Conservation (phyloP, 2,797 vertebrate genomes). For the Ispidina lecontei region DNA sequence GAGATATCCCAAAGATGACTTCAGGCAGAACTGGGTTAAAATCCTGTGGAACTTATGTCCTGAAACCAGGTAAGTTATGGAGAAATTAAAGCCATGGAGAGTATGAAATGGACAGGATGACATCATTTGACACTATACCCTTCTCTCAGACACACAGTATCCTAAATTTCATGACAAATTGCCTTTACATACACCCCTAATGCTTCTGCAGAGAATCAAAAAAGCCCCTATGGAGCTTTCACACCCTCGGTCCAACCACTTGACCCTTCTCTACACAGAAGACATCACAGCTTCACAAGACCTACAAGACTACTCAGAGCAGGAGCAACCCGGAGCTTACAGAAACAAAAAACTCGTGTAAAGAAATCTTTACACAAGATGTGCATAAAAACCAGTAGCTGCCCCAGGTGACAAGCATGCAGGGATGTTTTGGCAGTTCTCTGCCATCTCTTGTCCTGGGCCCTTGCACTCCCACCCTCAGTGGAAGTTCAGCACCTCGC, state of each 20-base stretch:
- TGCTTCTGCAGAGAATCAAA: background rate
- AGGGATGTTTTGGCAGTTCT: background rate
- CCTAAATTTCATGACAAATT: background rate
- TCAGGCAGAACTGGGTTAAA: background rate
- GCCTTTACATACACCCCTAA: background rate
- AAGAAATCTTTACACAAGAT: background rate
- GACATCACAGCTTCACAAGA: too few relatives aligned
- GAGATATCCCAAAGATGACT: background rate
- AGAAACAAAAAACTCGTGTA: background rate
- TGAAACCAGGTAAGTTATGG: background rate
- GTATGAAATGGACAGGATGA: background rate
- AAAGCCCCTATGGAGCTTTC: background rate
- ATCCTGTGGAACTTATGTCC: background rate
- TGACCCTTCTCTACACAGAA: background rate
- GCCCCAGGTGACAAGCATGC: background rate
- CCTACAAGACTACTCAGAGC: too few relatives aligned
- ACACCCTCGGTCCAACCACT: background rate
- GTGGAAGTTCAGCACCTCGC: background rate
- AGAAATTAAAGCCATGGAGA: background rate
- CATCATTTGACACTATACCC: rapidly evolving
- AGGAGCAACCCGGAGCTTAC: background rate
- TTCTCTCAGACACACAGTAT: background rate
- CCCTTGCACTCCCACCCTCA: background rate
- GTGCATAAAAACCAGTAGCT: background rate
- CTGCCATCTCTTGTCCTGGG: background rate